These are phyloP conservation scores for Calonectris borealis DNA, from an alignment of 2,113 vertebrate species.

Conservation along the genomic window DNA sequence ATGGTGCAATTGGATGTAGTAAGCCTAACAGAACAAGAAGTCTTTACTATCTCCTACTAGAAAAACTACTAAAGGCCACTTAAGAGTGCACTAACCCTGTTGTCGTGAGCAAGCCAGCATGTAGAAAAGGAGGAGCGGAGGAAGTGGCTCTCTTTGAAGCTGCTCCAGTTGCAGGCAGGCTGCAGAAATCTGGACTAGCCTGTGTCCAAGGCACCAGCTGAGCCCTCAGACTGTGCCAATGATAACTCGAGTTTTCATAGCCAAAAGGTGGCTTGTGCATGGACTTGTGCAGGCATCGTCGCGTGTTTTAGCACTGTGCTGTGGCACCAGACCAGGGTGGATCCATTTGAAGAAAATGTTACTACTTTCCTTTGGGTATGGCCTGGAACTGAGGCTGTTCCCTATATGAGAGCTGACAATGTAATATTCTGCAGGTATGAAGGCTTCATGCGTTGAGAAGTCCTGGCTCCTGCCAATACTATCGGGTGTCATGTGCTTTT, in stretches of 20 bases:
- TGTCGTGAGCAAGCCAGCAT: background rate
- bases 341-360: background rate
- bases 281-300: background rate
- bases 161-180: background rate
- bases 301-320: background rate
- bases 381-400: background rate
- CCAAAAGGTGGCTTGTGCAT: background rate
- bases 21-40: background rate
- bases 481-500: background rate
- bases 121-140: background rate
- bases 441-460: background rate
- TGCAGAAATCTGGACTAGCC: background rate
- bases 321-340: background rate
- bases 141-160: background rate
- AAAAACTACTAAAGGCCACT: background rate
- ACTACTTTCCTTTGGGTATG: background rate
- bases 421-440: background rate
- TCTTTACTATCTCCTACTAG: background rate
- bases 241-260: background rate
- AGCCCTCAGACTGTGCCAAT: background rate
- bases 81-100: background rate
- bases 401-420: background rate
- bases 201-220: background rate
- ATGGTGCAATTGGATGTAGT: background rate
- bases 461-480: background rate